Conservation (phyloP, 2,797 vertebrate genomes). For the Protosalanx chinensis region DNA sequence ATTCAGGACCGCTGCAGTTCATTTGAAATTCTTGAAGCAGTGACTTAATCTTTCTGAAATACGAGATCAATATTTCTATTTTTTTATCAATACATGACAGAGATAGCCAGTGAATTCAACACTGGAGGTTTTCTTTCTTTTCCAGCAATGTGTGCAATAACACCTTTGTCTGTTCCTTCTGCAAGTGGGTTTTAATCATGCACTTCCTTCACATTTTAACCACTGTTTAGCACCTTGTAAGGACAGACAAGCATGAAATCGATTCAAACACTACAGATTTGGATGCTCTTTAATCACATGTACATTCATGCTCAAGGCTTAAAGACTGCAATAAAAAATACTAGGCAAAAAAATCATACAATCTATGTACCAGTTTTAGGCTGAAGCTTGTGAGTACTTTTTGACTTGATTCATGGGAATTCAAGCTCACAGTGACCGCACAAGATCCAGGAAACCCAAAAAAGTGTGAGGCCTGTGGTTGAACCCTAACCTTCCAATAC, state of each 20-base stretch:
- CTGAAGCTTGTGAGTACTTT: background rate
- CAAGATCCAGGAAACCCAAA: background rate
- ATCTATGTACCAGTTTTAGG: background rate
- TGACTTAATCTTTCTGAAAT: no score
- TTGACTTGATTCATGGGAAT: background rate
- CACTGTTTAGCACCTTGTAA: conserved; percentile 10
- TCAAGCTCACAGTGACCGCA: background rate
- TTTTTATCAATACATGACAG: conserved; percentile 19
- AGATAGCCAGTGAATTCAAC: conserved; percentile 18
- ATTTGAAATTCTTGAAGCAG: no score
- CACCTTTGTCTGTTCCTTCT: conserved; percentile 41
- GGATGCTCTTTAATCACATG: background rate
- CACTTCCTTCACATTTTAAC: background rate
- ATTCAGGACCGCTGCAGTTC: background rate
- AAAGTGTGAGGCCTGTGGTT: background rate
- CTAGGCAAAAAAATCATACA: background rate
- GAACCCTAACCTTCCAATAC: conserved; percentile 59
- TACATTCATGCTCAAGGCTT: background rate
- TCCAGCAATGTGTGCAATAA: conserved; percentile 56
- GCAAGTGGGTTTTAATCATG: background rate
- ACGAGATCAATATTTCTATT: background rate
- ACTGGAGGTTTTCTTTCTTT: conserved; percentile 65
- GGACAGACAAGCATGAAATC: background rate
- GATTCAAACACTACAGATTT: conserved; percentile 7
- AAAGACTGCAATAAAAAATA: no score